A percentile compares a stretch with the other conserved stretches of the same genome.
These are phyloP conservation scores for Liasis olivaceus DNA, from an alignment of 2,797 vertebrate species.

Conservation along the genomic window DNA sequence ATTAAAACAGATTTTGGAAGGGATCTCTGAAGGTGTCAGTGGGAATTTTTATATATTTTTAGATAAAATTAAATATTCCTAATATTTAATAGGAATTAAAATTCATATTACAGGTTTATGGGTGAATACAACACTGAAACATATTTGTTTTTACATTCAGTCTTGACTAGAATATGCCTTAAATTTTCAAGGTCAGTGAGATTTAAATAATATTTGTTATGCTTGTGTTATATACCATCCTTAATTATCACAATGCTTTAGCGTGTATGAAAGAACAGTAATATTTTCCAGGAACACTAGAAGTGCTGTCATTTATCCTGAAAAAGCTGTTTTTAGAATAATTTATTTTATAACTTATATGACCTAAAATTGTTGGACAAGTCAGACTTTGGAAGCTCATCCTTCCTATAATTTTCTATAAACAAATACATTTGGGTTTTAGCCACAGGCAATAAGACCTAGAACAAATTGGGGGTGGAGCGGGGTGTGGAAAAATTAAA, in stretches of 20 bases:
- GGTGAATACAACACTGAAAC: neutral
- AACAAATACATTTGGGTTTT: slow-evolving; percentile 21
- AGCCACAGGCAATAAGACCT: slow-evolving; percentile 36
- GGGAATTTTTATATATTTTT: neutral
- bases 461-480: slow-evolving; percentile 14
- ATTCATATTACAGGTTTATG: neutral
- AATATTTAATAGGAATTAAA: neutral
- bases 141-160: rapidly evolving
- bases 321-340: slow-evolving; percentile 37
- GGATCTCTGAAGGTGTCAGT: neutral
- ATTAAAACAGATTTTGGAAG: neutral
- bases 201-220: slow-evolving; percentile 17
- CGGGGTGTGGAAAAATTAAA: neutral
- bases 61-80: no score
- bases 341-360: slow-evolving; percentile 42
- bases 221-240: neutral
- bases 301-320: slow-evolving; percentile 36
- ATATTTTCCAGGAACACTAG: slow-evolving; percentile 54
- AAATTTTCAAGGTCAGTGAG: neutral
- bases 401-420: slow-evolving; percentile 42
- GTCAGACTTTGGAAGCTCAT: slow-evolving; percentile 42
- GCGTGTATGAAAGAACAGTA: slow-evolving; percentile 58
- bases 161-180: neutral
- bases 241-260: slow-evolving; percentile 6
- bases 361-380: slow-evolving; percentile 47